Evolutionary conservation across 2,113 vertebrate species (phyloP).

Genomic region (Gracilinanus agilis): DNA sequence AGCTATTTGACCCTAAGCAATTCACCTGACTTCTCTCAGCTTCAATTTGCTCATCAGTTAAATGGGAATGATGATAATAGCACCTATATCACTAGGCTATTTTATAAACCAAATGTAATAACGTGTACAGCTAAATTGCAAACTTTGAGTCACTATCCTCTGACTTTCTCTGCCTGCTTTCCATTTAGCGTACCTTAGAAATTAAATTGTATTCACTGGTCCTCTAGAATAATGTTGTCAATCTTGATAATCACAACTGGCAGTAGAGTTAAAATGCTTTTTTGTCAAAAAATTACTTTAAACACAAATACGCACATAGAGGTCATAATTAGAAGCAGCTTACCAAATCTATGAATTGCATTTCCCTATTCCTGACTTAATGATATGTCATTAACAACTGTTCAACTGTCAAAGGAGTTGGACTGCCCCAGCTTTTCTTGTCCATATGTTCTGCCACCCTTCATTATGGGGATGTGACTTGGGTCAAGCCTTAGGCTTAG

Average conservation of each 20-base stretch:
- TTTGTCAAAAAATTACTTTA: neutral
- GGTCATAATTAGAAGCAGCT: neutral
- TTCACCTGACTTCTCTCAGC: no score
- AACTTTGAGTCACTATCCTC: neutral
- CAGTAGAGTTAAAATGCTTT: neutral
- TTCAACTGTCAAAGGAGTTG: neutral
- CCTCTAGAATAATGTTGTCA: neutral
- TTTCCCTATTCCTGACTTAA: neutral
- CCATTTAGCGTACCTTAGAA: neutral
- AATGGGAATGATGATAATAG: neutral
- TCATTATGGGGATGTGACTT: neutral
- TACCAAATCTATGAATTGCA: neutral
- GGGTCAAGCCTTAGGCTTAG: neutral
- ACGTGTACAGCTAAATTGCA: neutral
- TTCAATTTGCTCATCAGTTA: neutral
- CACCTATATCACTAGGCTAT: neutral
- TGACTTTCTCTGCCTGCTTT: neutral
- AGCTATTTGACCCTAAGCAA: no score
- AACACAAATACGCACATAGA: neutral
- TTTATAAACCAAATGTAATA: neutral
- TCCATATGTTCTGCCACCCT: neutral
- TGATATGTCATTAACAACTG: neutral
- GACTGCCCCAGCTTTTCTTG: neutral
- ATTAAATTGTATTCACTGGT: neutral
- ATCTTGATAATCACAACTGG: neutral